Conservation (phyloP, 2,113 vertebrate genomes). For the rabbit (Oryctolagus cuniculus) region mOryCun1.1 NC_091450.1:13421001-13421500, state of each 20-base stretch:
- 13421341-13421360: slow-evolving; percentile 74
- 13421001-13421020: too few species aligned
- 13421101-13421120: too few species aligned
- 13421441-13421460: slow-evolving; percentile 65
- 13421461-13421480: slow-evolving; percentile 74
- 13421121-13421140: too few species aligned
- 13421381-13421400: slow-evolving; percentile 77
- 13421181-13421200: neutral
- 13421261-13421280: slow-evolving; percentile 60
- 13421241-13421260: slow-evolving; percentile 68
- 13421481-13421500: slow-evolving; percentile 71
- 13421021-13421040: too few species aligned
- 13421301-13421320: slow-evolving; percentile 82
- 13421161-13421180: neutral
- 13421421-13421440: slow-evolving; percentile 80
- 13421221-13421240: slow-evolving; percentile 76
- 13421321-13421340: slow-evolving; percentile 74
- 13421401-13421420: slow-evolving; percentile 61
- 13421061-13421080: too few species aligned
- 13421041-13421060: too few species aligned
- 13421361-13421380: slow-evolving; percentile 76
- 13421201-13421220: slow-evolving; percentile 21
- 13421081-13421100: too few species aligned
- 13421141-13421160: too few species aligned
- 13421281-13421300: slow-evolving; percentile 70